Percentiles rank a stretch among this genome's conserved stretches.
These are phyloP conservation scores for Lonchura striata DNA, from an alignment of 2,113 vertebrate species.

Conservation along the genomic window DNA sequence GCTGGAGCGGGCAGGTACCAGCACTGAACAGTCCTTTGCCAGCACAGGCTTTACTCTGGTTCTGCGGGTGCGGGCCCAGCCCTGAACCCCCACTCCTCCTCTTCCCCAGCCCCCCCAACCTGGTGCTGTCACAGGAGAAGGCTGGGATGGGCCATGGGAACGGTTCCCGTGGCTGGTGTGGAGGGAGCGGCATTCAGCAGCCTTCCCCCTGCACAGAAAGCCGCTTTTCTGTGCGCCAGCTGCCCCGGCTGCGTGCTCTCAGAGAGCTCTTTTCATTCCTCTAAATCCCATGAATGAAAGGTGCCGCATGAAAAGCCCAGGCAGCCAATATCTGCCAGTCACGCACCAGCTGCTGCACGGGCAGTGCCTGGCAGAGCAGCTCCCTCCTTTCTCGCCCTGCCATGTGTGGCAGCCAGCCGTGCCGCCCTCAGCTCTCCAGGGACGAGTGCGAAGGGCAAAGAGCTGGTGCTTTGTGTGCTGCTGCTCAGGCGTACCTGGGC, in stretches of 20 bases:
- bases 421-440: background rate
- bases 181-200: background rate
- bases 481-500: background rate
- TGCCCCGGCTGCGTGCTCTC: conserved; percentile 5
- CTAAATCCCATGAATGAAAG: conserved; percentile 49
- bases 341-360: conserved; percentile 38
- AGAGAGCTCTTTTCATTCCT: conserved; percentile 47
- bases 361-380: conserved; percentile 60
- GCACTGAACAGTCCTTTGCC: background rate
- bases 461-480: background rate
- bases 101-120: background rate
- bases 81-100: fast-evolving
- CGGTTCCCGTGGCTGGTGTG: background rate
- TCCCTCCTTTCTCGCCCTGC: conserved; percentile 3
- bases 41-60: background rate
- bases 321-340: conserved; percentile 34
- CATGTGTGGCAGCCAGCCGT: background rate
- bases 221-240: conserved; percentile 35
- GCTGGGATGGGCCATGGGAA: background rate
- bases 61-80: background rate
- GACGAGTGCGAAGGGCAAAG: background rate
- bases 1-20: background rate
- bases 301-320: conserved; percentile 43
- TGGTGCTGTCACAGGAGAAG: conserved; percentile 8
- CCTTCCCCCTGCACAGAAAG: conserved; percentile 19